phyloP scores from a whole-genome alignment of 2,797 vertebrate genomes.

The Enteromius paludinosus region DNA sequence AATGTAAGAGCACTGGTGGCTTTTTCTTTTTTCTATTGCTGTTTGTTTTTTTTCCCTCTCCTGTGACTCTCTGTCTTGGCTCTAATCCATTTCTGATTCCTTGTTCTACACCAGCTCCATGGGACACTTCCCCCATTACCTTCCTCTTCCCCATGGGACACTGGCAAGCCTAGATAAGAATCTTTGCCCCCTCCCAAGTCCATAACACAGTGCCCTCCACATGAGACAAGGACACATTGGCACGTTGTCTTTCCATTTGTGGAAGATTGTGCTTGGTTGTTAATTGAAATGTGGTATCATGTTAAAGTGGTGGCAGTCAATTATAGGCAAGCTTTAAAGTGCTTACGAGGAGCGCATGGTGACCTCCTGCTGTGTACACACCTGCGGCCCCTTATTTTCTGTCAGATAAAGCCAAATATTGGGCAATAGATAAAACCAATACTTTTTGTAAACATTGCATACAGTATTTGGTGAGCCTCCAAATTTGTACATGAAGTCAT shows the following conservation, averaged over 20 bases:
- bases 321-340: constrained; percentile 9
- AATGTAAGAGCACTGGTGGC: constrained; percentile 58
- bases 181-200: constrained; percentile 50
- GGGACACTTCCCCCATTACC: constrained; percentile 62
- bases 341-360: not conserved
- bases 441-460: not conserved
- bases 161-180: constrained; percentile 69
- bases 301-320: constrained; percentile 18
- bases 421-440: not conserved
- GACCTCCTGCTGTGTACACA: constrained; percentile 14
- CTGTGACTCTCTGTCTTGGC: constrained; percentile 53
- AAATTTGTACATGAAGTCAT: not conserved
- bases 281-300: constrained; percentile 61
- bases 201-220: constrained; percentile 36
- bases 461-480: not conserved
- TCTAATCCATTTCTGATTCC: constrained; percentile 67
- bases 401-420: not conserved
- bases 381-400: not conserved
- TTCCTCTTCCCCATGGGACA: constrained; percentile 59
- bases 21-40: not conserved
- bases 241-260: constrained; percentile 49
- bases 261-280: constrained; percentile 49
- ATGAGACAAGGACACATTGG: constrained; percentile 55
- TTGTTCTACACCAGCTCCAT: constrained; percentile 72
- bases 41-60: constrained; percentile 36